These are phyloP conservation scores for Tryphoninae sp. DNA, from an alignment of 2,888 invertebrate genomes.

Conservation along the genomic window DNA sequence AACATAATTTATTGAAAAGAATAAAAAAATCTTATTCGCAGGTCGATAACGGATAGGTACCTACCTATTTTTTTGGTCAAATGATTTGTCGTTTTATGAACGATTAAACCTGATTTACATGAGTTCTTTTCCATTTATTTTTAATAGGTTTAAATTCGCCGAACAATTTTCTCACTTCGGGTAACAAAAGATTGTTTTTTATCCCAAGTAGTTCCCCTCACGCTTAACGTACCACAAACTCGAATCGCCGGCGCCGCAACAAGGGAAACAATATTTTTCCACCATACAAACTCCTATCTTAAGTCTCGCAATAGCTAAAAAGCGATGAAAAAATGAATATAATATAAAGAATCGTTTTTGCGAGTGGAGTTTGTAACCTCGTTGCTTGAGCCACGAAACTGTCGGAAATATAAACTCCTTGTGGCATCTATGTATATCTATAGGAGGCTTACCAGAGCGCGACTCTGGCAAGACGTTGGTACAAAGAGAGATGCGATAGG, in stretches of 20 bases:
- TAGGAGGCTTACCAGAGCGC: conserved; percentile 6
- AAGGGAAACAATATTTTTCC: not conserved
- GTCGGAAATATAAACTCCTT: not conserved
- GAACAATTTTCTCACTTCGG: too few relatives aligned
- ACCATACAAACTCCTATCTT: not conserved
- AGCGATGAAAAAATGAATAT: not conserved
- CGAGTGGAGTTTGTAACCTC: conserved; percentile 6
- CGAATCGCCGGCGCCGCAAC: not conserved
- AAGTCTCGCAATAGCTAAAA: not conserved
- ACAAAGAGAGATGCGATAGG: conserved; percentile 21
- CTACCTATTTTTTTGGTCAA: too few relatives aligned
- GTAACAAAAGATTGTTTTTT: too few relatives aligned
- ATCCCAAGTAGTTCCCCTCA: not conserved
- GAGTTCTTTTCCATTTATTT: too few relatives aligned
- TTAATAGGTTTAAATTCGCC: too few relatives aligned
- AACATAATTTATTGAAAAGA: too few relatives aligned
- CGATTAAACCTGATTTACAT: too few relatives aligned
- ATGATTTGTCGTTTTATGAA: too few relatives aligned
- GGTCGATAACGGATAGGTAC: too few relatives aligned
- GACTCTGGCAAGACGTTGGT: conserved; percentile 28
- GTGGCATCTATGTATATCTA: conserved; percentile 31
- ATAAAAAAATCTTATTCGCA: too few relatives aligned
- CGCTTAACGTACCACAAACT: not conserved
- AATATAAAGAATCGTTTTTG: not conserved
- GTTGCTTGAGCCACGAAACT: conserved; percentile 4